Evolutionary conservation across 2,888 invertebrate genomes (phyloP), one percentile per base, ranked within the genome.

Genomic region (Eledona agricola): DNA sequence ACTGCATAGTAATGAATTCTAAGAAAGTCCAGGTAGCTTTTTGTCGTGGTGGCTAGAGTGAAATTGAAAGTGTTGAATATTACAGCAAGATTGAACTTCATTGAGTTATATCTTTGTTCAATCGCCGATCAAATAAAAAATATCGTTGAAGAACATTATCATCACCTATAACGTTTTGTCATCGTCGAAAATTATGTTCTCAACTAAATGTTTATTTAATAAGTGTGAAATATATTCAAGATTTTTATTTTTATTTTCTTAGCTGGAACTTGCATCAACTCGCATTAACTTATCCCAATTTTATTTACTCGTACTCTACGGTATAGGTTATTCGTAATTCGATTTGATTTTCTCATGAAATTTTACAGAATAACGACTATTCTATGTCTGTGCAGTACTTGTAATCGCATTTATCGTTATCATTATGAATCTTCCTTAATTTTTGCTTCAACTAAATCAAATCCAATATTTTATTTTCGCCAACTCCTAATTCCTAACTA

Each of bases 11-110:
- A 53, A 53, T 53, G 53, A 53, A 53, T 53, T 49, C 53, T 26
- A 34, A 34, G 53, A 53, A 53, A 35, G 47, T 53, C 53, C 53
- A 53, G 53, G 53, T 53, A 53, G 49, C 47, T 53, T 53, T 53
- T 53, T 53, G 53, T 42, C 47, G 17, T 40, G 28, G 38, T 25
- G 26, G 38, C 34, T 37, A 28, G 35, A 43, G 42, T 49, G 53
- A 53, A 53, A 53, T 20, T 31, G 47, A 53, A 53, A 53, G 53
- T 53, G 53, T 53, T 47, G 47, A 49, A 49, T 53, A 53, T 53
- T 42, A 47, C 52, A 19, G 43, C 23, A 23, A 7, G 13, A 17
- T 50, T 43, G 51, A 28, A 32, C 26, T 29, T 51, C 51, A 38
- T 10, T 34, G 9, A 25, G 13, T 32, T 23, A 34, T 31, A 29